Evolutionary conservation across 2,888 invertebrate species (phyloP), one percentile per base, ranked within the genome.

Genomic region (Rhingia rostrata): DNA sequence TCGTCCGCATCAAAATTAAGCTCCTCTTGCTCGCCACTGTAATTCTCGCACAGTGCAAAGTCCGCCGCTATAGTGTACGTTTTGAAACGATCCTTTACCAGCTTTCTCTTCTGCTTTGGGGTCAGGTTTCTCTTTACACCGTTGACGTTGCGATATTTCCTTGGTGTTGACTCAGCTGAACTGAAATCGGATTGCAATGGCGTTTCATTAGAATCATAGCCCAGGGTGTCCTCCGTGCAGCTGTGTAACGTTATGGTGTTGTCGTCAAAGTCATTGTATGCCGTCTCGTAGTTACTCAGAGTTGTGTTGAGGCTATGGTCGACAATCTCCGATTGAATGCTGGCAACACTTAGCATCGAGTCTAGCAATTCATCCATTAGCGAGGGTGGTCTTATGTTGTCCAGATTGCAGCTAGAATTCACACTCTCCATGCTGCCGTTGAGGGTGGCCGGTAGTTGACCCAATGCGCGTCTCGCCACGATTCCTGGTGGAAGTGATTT

Each of bases 291-390:
- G 79, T 93, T 91, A 0, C 93, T 90, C 30, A 89, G 86, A 4
- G 91, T 88, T 33, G 90, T 89, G 7, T 90, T 37, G 85, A 92
- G 87, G 64, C 91, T 91, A 0, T 87, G 89, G 74, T 96, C 96
- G 0, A 94, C 95, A 4, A 95, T 93, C 91, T 97, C 97, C 0
- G 95, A 96, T 33, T 95, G 95, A 75, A 97, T 95, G 89, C 97
- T 97, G 0, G 95, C 95, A 0, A 97, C 95, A 70, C 97, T 97
- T 10, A 95, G 92, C 94, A 97, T 96, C 86, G 97, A 97, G 87
- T 97, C 97, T 1, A 93, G 88, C 4, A 95, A 90, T 87, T 94
- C 93, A 75, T 96, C 96, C 94, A 97, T 95, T 86, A 95, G 93
- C 0, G 96, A 96, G 0, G 97, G 97, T 3, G 97, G 97, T 89